Conservation (phyloP, 2,888 invertebrate genomes). For the Heliconius sara region DNA sequence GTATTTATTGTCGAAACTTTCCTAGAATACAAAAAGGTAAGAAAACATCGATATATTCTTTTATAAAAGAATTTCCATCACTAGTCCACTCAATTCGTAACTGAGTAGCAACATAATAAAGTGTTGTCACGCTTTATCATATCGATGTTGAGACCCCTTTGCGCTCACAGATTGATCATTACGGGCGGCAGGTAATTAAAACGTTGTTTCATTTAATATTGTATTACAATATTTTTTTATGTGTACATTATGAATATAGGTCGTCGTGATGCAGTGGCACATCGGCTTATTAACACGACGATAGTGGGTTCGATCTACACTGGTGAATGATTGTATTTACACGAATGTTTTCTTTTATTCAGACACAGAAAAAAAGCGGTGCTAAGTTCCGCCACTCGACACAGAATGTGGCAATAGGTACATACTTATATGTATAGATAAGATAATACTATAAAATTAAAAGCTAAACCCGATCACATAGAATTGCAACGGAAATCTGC, state of each 20-base stretch:
- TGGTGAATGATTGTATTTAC: no score
- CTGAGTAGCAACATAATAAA: constrained; percentile 77
- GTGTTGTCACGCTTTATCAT: constrained; percentile 70
- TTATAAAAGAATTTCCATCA: constrained; percentile 46
- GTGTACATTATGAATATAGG: not conserved
- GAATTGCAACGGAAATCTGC: not conserved
- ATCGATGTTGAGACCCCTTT: constrained; percentile 50
- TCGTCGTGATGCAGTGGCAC: not conserved
- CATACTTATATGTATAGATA: no score
- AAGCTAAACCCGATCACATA: not conserved
- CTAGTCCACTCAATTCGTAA: constrained; percentile 53
- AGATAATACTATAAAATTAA: no score
- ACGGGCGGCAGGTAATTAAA: constrained; percentile 15
- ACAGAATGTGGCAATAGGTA: no score
- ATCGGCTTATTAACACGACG: no score
- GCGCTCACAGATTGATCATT: constrained; percentile 19
- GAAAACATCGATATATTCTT: not conserved
- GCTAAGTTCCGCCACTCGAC: no score
- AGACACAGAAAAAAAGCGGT: no score
- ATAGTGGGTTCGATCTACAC: no score
- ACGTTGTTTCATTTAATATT: constrained; percentile 42
- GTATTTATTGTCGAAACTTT: no score
- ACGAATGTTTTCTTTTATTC: no score
- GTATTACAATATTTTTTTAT: not conserved
- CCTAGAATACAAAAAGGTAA: not conserved